Conservation (phyloP, 2,888 invertebrate species). For the Chamaedrilus cognettii region DNA sequence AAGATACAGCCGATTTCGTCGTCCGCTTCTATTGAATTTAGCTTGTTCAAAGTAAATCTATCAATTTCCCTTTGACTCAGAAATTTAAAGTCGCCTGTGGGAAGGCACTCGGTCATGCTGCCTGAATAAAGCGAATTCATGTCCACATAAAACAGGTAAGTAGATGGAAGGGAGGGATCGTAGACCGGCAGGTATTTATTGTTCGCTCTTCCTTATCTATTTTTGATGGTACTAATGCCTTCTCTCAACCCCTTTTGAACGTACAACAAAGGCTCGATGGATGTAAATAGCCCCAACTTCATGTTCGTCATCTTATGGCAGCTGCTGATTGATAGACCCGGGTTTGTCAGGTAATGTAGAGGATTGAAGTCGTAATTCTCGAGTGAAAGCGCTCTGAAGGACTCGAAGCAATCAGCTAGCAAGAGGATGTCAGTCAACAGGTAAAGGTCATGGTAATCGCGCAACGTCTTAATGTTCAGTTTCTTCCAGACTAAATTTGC, state of each 20-base stretch:
- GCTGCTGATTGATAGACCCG: constrained; percentile 46
- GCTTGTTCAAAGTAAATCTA: background rate
- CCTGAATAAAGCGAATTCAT: background rate
- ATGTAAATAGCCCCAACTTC: constrained; percentile 38
- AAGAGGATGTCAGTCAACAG: constrained; percentile 43
- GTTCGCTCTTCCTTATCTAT: background rate
- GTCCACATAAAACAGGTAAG: background rate
- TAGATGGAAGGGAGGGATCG: background rate
- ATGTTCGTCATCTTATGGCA: constrained; percentile 42
- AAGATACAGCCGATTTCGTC: background rate
- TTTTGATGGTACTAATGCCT: constrained; percentile 17
- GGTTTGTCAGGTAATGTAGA: constrained; percentile 40
- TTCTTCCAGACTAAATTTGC: constrained; percentile 37
- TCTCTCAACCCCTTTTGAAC: constrained; percentile 25
- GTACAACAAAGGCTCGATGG: constrained; percentile 41
- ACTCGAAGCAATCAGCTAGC: constrained; percentile 50
- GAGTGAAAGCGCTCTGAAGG: constrained; percentile 41
- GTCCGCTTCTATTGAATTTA: background rate
- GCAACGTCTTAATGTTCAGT: constrained; percentile 37
- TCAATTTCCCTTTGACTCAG: background rate
- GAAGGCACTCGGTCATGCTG: background rate
- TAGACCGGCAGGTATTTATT: background rate
- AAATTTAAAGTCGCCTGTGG: background rate
- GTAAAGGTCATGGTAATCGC: constrained; percentile 42
- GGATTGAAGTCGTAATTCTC: constrained; percentile 42